Percentiles rank a stretch among this genome's conserved stretches.
These are phyloP conservation scores for Apodemus agrarius DNA, from an alignment of 2,797 vertebrate genomes.

Conservation along the genomic window DNA sequence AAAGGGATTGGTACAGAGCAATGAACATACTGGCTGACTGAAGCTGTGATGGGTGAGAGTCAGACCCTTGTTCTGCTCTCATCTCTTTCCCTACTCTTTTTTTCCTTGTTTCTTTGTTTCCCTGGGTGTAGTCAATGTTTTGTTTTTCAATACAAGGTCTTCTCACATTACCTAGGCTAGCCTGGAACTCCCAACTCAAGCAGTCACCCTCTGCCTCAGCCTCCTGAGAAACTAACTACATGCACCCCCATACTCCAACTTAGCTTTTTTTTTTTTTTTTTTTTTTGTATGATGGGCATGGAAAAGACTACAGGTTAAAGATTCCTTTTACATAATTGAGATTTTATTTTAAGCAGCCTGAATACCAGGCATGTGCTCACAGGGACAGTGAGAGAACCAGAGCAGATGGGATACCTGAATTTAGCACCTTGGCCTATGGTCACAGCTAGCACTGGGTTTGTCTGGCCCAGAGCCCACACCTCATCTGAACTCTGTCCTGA, in stretches of 20 bases:
- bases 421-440: constrained; percentile 52
- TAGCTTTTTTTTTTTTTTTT: constrained; percentile 50
- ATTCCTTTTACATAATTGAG: constrained; percentile 56
- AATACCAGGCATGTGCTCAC: not conserved
- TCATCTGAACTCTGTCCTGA: not conserved
- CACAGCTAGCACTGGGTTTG: not conserved
- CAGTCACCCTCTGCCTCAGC: not conserved
- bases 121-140: constrained; percentile 3
- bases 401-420: constrained; percentile 13
- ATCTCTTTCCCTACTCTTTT: not conserved
- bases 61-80: not conserved
- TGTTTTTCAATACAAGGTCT: not conserved
- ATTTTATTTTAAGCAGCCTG: constrained; percentile 60
- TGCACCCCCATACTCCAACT: not conserved
- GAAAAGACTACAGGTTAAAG: constrained; percentile 50
- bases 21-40: not conserved
- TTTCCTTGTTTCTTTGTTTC: constrained; percentile 50
- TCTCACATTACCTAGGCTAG: not conserved
- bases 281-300: not conserved
- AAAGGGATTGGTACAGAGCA: not conserved
- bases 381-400: constrained; percentile 45
- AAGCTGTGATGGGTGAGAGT: not conserved
- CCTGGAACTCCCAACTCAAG: not conserved
- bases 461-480: not conserved
- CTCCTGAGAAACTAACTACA: not conserved